These are phyloP conservation scores for Nesometra sesokonis DNA, from an alignment of 35 echinoderm and acorn worm genomes.

Conservation along the genomic window DNA sequence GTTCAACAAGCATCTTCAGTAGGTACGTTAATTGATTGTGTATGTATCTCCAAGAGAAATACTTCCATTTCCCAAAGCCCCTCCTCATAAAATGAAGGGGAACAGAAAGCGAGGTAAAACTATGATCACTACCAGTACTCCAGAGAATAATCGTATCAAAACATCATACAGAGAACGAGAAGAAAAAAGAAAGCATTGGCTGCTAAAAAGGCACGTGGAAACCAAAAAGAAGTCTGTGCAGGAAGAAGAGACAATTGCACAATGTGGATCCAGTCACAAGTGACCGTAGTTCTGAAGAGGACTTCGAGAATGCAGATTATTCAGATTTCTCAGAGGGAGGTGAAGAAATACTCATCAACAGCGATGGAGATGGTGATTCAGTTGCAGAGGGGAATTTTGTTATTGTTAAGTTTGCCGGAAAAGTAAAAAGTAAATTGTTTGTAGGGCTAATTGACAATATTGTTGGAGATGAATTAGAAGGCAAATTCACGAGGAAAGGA, in stretches of 20 bases:
- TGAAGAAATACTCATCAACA: conserved; percentile 5
- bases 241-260: conserved; percentile 1
- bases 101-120: conserved; percentile 11
- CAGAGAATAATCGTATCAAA: conserved; percentile 6
- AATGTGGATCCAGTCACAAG: conserved; percentile 3
- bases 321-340: too few relatives aligned
- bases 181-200: background rate
- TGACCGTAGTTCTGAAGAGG: conserved; percentile 5
- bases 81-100: conserved; percentile 16
- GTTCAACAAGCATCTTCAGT: too few relatives aligned
- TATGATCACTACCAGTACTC: conserved; percentile 19
- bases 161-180: background rate
- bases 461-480: conserved; percentile 7
- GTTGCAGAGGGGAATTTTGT: conserved; percentile 15
- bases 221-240: background rate
- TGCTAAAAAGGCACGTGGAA: background rate
- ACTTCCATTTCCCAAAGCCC: conserved; percentile 1
- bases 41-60: conserved; percentile 15
- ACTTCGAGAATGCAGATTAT: background rate
- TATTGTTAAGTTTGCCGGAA: conserved; percentile 4
- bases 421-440: conserved; percentile 3
- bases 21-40: too few relatives aligned
- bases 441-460: conserved; percentile 12
- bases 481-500: conserved; percentile 12
- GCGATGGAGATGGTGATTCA: conserved; percentile 8